Conservation (phyloP, 2,797 vertebrate genomes). For the Enteromius anoplus region DNA sequence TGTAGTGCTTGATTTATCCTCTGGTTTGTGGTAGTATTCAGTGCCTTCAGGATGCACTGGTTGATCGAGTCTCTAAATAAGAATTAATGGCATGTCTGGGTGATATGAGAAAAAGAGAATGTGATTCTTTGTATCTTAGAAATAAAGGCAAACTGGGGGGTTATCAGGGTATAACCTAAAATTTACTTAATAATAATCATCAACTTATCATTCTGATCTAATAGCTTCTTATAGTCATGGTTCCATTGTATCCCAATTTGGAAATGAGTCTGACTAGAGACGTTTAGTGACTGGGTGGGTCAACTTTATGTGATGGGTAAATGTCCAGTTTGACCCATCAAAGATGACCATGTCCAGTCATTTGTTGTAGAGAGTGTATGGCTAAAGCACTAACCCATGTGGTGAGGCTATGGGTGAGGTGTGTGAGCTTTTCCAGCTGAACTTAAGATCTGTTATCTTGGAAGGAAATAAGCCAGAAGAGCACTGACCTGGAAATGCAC, state of each 20-base stretch:
- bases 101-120: neutral
- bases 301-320: neutral
- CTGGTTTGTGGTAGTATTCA: neutral
- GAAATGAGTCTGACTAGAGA: neutral
- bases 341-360: neutral
- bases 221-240: neutral
- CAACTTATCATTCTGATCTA: neutral
- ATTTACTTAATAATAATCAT: neutral
- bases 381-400: neutral
- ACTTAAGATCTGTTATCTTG: constrained; percentile 5
- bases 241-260: neutral
- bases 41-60: neutral
- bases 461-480: constrained; percentile 4
- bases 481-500: constrained; percentile 13
- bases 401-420: neutral
- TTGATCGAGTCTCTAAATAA: neutral
- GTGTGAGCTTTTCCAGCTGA: constrained; percentile 7
- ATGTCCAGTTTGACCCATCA: neutral
- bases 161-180: neutral
- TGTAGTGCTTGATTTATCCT: neutral
- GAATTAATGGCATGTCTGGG: neutral
- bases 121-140: neutral
- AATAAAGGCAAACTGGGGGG: neutral
- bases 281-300: neutral
- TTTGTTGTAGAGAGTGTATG: constrained; percentile 5